Percentiles rank a stretch among this genome's conserved stretches.
phyloP scores from a whole-genome alignment of 2,113 vertebrate species.

The Petroica traversi region DNA sequence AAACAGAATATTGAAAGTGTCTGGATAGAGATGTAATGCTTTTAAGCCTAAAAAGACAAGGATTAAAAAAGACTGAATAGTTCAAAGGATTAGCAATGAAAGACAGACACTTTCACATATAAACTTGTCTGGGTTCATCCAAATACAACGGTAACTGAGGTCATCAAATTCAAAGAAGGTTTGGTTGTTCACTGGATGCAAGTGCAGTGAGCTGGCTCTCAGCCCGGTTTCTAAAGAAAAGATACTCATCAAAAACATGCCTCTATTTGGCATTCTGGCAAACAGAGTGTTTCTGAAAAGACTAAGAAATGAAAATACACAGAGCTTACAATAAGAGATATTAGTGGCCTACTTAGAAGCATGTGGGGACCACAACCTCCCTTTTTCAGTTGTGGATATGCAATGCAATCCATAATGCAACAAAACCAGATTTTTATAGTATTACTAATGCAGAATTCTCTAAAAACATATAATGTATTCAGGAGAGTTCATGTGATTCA shows the following conservation, averaged over 20 bases:
- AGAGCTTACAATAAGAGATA: background rate
- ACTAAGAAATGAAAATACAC: background rate
- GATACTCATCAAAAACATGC: slow-evolving; percentile 14
- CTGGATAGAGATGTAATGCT: slow-evolving; percentile 1
- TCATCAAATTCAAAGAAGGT: slow-evolving; percentile 37
- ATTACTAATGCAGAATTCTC: background rate
- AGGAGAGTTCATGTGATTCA: background rate
- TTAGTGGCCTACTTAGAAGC: background rate
- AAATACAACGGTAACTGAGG: slow-evolving; percentile 41
- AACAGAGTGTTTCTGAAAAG: background rate
- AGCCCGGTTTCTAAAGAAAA: slow-evolving; percentile 47
- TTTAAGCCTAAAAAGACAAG: background rate
- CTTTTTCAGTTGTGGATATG: background rate
- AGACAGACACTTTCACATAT: slow-evolving; percentile 26
- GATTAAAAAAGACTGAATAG: slow-evolving; percentile 6
- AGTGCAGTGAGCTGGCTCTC: slow-evolving; percentile 20
- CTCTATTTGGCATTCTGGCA: slow-evolving; percentile 43
- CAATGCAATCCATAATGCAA: background rate
- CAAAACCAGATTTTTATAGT: background rate
- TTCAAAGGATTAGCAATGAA: slow-evolving; percentile 26
- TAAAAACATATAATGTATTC: background rate
- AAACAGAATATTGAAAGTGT: background rate
- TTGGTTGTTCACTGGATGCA: slow-evolving; percentile 31
- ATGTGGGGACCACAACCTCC: background rate
- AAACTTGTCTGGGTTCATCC: slow-evolving; percentile 27